These are phyloP conservation scores for Phyllotis vaccarum DNA, from an alignment of 2,797 vertebrate genomes.

Conservation along the genomic window DNA sequence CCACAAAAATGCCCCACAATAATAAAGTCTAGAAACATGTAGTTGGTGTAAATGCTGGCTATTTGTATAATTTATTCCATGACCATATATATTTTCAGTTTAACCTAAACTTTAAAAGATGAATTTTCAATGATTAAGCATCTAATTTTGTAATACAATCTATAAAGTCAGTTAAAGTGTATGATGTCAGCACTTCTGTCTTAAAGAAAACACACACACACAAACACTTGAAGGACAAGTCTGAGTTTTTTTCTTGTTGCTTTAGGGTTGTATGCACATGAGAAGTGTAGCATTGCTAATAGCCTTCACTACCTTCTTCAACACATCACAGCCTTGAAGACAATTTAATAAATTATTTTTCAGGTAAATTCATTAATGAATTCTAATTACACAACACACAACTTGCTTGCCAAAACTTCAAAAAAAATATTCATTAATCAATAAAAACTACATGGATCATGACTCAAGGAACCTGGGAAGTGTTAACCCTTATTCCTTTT, in stretches of 20 bases:
- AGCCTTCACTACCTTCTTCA: conserved; percentile 66
- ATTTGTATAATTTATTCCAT: not conserved
- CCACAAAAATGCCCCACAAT: not conserved
- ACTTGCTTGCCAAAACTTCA: not conserved
- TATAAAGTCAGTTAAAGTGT: not conserved
- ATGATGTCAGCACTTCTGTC: not conserved
- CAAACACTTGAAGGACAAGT: not conserved
- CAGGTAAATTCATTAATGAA: conserved; percentile 69
- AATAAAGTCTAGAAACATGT: not conserved
- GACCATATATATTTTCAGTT: not conserved
- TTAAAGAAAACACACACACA: not conserved
- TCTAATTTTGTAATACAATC: not conserved
- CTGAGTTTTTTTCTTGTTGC: conserved; percentile 43
- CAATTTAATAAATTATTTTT: conserved; percentile 79
- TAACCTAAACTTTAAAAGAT: not conserved
- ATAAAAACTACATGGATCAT: conserved; percentile 44
- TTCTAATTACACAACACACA: conserved; percentile 72
- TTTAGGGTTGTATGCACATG: conserved; percentile 53
- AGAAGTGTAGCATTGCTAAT: conserved; percentile 41
- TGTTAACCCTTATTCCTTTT: conserved; percentile 65
- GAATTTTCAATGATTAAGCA: not conserved
- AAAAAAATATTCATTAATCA: conserved; percentile 58
- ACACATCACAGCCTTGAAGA: conserved; percentile 43
- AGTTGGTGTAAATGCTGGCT: not conserved
- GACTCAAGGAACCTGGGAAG: not conserved